Conservation (phyloP, 2,797 vertebrate genomes). For the Cyclura pinguis region DNA sequence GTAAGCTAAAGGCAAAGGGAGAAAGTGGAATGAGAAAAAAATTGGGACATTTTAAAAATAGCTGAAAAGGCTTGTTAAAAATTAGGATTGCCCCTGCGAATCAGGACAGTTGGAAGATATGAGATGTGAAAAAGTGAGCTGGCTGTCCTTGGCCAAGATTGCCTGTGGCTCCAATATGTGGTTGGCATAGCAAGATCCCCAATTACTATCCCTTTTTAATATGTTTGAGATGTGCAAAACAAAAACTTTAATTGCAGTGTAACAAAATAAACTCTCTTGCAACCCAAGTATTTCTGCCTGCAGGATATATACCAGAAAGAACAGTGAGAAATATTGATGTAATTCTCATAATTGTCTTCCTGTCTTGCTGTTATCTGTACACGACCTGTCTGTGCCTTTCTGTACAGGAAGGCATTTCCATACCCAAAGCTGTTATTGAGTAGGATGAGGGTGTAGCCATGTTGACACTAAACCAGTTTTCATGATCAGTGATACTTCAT, state of each 20-base stretch:
- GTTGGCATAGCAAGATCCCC: slow-evolving; percentile 4
- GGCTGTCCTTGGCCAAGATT: neutral
- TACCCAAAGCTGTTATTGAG: neutral
- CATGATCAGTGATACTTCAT: neutral
- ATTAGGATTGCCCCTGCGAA: too few relatives aligned
- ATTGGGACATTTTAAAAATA: too few relatives aligned
- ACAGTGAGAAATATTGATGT: neutral
- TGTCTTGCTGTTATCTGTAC: neutral
- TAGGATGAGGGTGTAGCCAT: neutral
- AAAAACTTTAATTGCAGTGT: slow-evolving; percentile 27
- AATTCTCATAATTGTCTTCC: slow-evolving; percentile 17
- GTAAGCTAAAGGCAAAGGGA: too few relatives aligned
- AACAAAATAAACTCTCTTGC: slow-evolving; percentile 9
- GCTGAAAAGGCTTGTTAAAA: too few relatives aligned
- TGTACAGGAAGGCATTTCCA: neutral
- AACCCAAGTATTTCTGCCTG: slow-evolving; percentile 22
- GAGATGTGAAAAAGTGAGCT: neutral
- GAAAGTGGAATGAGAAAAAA: too few relatives aligned
- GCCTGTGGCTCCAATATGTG: neutral
- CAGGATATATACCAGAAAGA: slow-evolving; percentile 15
- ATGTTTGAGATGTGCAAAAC: slow-evolving; percentile 11
- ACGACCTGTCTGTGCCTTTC: neutral
- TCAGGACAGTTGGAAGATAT: too few relatives aligned
- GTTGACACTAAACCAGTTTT: neutral
- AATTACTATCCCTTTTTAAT: slow-evolving; percentile 8